Percentiles rank a stretch among this genome's conserved stretches.
Evolutionary conservation across 92 coral and sea anemone genomes (phyloP).

Genomic region (Bergia puertoricense): DNA sequence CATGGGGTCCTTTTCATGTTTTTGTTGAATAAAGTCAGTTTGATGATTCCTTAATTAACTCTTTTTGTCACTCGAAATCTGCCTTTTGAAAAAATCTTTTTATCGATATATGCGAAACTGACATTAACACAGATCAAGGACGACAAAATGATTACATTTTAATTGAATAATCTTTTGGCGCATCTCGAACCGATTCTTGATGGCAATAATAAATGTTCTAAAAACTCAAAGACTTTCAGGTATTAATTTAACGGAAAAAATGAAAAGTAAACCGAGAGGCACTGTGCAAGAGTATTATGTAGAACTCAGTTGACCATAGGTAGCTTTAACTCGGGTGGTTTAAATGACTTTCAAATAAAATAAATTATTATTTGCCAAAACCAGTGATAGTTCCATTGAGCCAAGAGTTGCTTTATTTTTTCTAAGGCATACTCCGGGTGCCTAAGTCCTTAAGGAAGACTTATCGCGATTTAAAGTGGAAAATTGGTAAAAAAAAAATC

Average conservation of each 20-base stretch:
- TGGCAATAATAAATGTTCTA: not conserved
- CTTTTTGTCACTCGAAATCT: not conserved
- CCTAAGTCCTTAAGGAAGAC: too few relatives aligned
- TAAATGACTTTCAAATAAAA: not conserved
- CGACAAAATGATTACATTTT: not conserved
- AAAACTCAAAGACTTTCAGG: not conserved
- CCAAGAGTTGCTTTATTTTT: not conserved
- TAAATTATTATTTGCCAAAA: not conserved
- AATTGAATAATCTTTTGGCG: not conserved
- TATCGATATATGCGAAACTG: not conserved
- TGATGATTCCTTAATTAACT: not conserved
- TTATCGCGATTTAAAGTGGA: too few relatives aligned
- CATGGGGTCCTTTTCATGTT: not conserved
- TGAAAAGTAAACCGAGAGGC: not conserved
- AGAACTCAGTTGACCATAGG: not conserved
- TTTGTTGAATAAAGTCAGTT: not conserved
- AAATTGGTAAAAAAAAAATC: too few relatives aligned
- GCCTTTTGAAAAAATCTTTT: not conserved
- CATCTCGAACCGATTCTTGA: not conserved
- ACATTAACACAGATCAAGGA: not conserved
- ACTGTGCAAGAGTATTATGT: not conserved
- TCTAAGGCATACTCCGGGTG: too few relatives aligned
- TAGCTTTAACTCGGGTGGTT: not conserved
- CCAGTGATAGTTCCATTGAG: not conserved
- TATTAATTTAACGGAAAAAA: too few relatives aligned